Evolutionary conservation across 2,797 vertebrate genomes (phyloP), one percentile per base, ranked within the genome.

Genomic region (Catamblyrhynchus diadema): DNA sequence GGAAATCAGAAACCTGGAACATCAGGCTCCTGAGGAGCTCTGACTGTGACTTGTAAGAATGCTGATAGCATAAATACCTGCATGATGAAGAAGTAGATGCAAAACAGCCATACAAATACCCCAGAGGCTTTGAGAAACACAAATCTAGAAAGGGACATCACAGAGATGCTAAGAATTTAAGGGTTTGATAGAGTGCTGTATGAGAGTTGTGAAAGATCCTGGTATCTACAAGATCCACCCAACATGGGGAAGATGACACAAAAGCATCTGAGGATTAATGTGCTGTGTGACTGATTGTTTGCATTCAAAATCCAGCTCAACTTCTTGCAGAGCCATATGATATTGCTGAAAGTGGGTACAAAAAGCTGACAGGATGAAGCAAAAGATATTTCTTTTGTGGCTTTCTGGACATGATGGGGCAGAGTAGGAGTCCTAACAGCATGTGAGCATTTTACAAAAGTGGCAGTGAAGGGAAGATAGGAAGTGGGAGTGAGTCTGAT

Each of bases 401-500:
- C 42, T 93, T 90, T 47, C 64, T 1, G 1, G 77, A 70, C 64
- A 70, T 0, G 7, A 72, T 14, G 44, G 81, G 42, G 57, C 80
- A 92, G 82, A 93, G 72, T 78, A 78, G 47, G 82, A 92, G 75
- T 65, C 73, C 33, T 95, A 90, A 86, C 78, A 94, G 80, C 57
- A 54, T 91, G 85, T 62, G 23, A 96, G 70, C 77, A 27, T 94
- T 95, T 93, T 90, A 70, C 37, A 79, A 42, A 86, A 90, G 71
- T 81, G 78, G 66, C 53, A 82, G 66, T 86, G 66, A 72, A 62
- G 71, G 47, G 19, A 94, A 93, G 81, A 74, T 32, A 67, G 81
- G 79, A 91, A 91, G 62, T 82, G 56, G 62, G 51, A 92, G 88
- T 81, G 77, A 84, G 71, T 66, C 60, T 0, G 8, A 74, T 66